Base-by-base conservation (phyloP, 2,113 vertebrate genomes). In the Aldabrachelys gigantea region DNA sequence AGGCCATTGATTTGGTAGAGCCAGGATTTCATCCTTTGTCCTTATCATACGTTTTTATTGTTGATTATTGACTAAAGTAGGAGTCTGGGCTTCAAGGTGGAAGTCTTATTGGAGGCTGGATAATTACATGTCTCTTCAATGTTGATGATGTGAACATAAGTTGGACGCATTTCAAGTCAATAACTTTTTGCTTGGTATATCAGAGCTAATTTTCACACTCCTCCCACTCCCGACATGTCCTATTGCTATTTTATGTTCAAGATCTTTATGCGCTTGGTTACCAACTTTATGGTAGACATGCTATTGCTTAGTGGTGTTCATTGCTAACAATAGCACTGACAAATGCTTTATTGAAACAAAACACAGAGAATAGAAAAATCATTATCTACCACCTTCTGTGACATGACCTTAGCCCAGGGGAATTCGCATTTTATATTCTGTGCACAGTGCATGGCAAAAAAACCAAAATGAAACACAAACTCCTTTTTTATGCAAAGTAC, bases 201-300 rank as follows among this genome's bases (percentile, higher is more conserved):
- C n/a, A 8, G 25, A 81, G 50, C n/a, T 7, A 2, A 12, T 56
- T 84, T 50, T 29, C 84, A 69, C 2, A 2, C 87, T 65, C 1
- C 0, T 16, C 3, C 14, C 1, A 0, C 31, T 54, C 31, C 2
- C 25, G 17, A 31, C 1, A 0, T 81, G 44, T n/a, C 1, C 1
- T 54, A 52, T 54, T 35, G 44, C 3, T 5, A 52, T 29, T 72
- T n/a, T 14, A 16, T 31, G 41, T 38, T 76, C 41, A 41, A 29
- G n/a, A 8, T 59, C 13, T 35, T 52, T 31, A 5, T 17, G 47
- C 24, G 11, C 0, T 2, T 50, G n/a, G 44, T 72, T 85, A 54
- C 56, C 89, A 21, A 14, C 53, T 41, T 87, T 47, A 17, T 21
- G 87, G 11, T 72, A 2, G 0, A 7, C 12, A 8, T 79, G 44